These are phyloP conservation scores for Cyrtorhinus lividipennis DNA, from an alignment of 1,140 invertebrate genomes.

Conservation along the genomic window DNA sequence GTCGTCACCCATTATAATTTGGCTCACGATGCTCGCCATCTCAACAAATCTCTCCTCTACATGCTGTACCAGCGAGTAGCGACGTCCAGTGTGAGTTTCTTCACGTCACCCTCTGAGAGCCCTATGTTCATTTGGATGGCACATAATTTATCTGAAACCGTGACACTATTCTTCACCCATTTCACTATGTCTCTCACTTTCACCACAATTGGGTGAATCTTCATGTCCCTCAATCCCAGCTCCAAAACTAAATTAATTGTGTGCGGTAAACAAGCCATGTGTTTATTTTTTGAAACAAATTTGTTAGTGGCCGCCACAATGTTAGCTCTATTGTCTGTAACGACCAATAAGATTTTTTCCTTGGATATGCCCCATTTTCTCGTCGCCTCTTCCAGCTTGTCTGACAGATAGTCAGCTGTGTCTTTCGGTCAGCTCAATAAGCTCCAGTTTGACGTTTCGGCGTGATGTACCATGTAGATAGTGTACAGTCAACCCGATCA, in stretches of 20 bases:
- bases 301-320: background rate
- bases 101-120: background rate
- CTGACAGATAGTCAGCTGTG: background rate
- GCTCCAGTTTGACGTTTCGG: background rate
- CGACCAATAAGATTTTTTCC: background rate
- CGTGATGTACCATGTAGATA: background rate
- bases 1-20: background rate
- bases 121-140: background rate
- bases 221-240: background rate
- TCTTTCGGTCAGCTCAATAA: background rate
- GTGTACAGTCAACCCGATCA: too few species aligned
- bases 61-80: background rate
- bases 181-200: background rate
- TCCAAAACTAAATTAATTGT: background rate
- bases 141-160: background rate
- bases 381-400: background rate
- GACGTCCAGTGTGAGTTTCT: background rate
- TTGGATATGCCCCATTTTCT: too few species aligned
- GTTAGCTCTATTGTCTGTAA: background rate
- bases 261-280: background rate
- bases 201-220: background rate
- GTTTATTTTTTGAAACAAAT: background rate
- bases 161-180: background rate
- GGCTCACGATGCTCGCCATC: background rate
- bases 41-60: background rate